Percentiles rank a stretch among this genome's conserved stretches.
Evolutionary conservation across 2,888 invertebrate species (phyloP).

Genomic region (Orthonevra nobilis): DNA sequence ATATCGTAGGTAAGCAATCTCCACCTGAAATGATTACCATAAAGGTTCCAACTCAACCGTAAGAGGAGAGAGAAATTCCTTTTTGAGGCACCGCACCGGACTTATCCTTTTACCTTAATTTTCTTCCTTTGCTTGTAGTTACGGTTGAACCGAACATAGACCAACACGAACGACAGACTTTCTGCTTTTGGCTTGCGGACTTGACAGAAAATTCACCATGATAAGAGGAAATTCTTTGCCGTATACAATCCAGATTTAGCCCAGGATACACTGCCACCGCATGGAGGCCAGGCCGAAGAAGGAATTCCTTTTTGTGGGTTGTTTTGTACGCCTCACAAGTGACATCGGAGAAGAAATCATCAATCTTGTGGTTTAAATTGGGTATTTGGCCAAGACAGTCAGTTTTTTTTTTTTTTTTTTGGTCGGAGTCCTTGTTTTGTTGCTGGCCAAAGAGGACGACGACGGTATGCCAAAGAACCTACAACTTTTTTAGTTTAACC

Average conservation of each 20-base stretch:
- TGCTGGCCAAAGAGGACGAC: not conserved
- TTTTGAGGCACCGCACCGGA: slow-evolving; percentile 29
- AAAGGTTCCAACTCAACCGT: slow-evolving; percentile 56
- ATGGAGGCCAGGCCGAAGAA: not conserved
- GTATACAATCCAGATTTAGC: too few species aligned
- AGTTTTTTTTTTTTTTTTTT: too few species aligned
- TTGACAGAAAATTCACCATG: slow-evolving; percentile 58
- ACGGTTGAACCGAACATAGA: not conserved
- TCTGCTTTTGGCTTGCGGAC: slow-evolving; percentile 28
- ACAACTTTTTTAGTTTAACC: slow-evolving; percentile 28
- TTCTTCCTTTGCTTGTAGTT: slow-evolving; percentile 20
- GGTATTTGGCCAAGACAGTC: slow-evolving; percentile 62
- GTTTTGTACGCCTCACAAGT: slow-evolving; percentile 41
- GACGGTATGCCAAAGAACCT: not conserved
- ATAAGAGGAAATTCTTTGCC: slow-evolving; percentile 37
- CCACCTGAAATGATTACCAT: slow-evolving; percentile 65
- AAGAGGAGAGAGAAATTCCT: slow-evolving; percentile 48
- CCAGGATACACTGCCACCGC: not conserved
- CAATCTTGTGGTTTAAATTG: slow-evolving; percentile 68
- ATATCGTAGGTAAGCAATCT: slow-evolving; percentile 52
- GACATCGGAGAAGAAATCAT: slow-evolving; percentile 61
- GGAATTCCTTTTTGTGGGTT: slow-evolving; percentile 56
- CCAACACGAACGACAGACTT: not conserved
- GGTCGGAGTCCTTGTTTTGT: slow-evolving; percentile 37
- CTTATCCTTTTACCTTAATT: slow-evolving; percentile 52